Conservation (phyloP, 2,888 invertebrate species). For the Drosophila niveifrons region DNA sequence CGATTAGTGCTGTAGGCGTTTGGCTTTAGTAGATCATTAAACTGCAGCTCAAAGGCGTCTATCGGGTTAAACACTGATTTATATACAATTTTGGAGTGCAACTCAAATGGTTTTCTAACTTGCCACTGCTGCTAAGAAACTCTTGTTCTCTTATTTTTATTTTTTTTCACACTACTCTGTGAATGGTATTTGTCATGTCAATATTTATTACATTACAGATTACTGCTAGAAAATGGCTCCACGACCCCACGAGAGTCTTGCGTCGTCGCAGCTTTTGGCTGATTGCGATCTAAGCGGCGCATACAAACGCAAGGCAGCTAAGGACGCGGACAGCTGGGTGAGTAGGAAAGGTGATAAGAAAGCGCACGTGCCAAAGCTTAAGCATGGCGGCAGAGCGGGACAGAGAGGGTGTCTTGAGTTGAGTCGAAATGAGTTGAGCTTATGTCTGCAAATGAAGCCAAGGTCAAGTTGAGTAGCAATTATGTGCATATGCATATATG, state of each 20-base stretch:
- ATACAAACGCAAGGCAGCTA: slow-evolving; percentile 45
- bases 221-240: slow-evolving; percentile 50
- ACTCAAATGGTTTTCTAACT: slow-evolving; percentile 27
- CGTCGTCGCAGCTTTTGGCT: slow-evolving; percentile 23
- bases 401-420: slow-evolving; percentile 14
- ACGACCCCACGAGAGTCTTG: slow-evolving; percentile 63
- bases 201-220: neutral
- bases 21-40: slow-evolving; percentile 7
- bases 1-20: neutral
- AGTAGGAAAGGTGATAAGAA: slow-evolving; percentile 42
- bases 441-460: slow-evolving; percentile 61
- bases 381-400: slow-evolving; percentile 8
- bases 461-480: slow-evolving; percentile 59
- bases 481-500: slow-evolving; percentile 5
- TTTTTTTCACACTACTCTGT: slow-evolving; percentile 56
- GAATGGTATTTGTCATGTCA: slow-evolving; percentile 15
- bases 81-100: neutral
- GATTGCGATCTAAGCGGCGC: slow-evolving; percentile 54
- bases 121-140: slow-evolving; percentile 11
- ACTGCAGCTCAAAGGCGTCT: slow-evolving; percentile 14
- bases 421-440: slow-evolving; percentile 20
- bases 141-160: slow-evolving; percentile 26
- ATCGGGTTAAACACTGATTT: slow-evolving; percentile 14
- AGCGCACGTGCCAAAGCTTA: slow-evolving; percentile 52
- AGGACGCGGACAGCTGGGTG: slow-evolving; percentile 58